Evolutionary conservation across 2,888 invertebrate species (phyloP).

Genomic region (Amiota mariae): DNA sequence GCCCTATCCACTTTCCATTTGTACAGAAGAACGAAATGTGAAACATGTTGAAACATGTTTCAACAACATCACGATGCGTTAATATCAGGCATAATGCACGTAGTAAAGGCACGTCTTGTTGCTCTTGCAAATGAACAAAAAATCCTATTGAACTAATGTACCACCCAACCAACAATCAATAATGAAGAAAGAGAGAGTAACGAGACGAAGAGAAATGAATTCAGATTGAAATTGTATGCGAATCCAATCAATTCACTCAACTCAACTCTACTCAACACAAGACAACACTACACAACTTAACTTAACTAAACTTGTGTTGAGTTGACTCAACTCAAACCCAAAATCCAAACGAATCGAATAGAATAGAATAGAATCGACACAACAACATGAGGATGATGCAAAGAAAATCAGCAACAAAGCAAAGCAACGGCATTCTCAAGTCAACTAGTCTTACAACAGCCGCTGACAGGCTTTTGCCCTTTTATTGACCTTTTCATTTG

Average conservation of each 20-base stretch:
- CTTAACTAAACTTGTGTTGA: too few relatives aligned
- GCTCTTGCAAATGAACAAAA: too few relatives aligned
- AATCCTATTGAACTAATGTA: too few relatives aligned
- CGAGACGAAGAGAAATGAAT: neutral
- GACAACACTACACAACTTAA: neutral
- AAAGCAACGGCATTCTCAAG: neutral
- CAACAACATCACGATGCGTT: neutral
- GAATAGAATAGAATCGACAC: too few relatives aligned
- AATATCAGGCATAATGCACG: neutral
- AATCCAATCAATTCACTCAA: slow-evolving; percentile 7
- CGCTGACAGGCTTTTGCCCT: slow-evolving; percentile 25
- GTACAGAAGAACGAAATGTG: neutral
- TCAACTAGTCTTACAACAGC: neutral
- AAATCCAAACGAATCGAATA: too few relatives aligned
- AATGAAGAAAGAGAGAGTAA: neutral
- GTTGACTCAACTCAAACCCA: slow-evolving; percentile 13
- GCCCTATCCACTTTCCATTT: neutral
- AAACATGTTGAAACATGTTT: neutral
- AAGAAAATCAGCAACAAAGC: neutral
- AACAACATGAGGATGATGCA: slow-evolving; percentile 9
- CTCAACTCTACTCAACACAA: neutral
- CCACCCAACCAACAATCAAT: too few relatives aligned
- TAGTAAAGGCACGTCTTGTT: too few relatives aligned
- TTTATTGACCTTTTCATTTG: slow-evolving; percentile 31
- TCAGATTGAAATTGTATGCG: neutral